Evolutionary conservation across 2,113 vertebrate genomes (phyloP).

Genomic region (Alexandromys fortis): DNA sequence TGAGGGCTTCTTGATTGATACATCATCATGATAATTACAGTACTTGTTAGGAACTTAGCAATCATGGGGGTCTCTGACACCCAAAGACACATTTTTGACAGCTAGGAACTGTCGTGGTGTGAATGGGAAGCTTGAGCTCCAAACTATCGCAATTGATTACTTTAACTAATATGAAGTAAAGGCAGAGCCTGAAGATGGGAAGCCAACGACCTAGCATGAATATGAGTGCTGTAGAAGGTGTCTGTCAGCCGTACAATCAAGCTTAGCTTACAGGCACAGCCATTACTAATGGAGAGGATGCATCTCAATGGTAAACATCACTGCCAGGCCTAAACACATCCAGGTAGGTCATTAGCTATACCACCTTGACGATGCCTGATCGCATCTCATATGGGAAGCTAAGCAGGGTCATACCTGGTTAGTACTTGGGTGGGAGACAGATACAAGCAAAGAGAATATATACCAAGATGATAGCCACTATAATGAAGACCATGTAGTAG

Average conservation of each 20-base stretch:
- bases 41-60: constrained; percentile 67
- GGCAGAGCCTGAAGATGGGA: background rate
- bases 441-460: background rate
- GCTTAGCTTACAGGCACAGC: background rate
- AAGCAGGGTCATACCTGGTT: background rate
- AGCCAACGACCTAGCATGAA: background rate
- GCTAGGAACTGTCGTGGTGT: constrained; percentile 45
- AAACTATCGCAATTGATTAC: constrained; percentile 47
- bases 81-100: constrained; percentile 47
- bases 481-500: background rate
- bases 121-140: constrained; percentile 47
- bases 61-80: constrained; percentile 48
- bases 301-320: background rate
- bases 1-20: constrained; percentile 68
- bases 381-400: background rate
- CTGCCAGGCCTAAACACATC: background rate
- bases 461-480: background rate
- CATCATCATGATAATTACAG: constrained; percentile 73
- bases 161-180: constrained; percentile 47
- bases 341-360: background rate
- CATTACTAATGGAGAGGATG: background rate
- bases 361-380: background rate
- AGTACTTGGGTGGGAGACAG: background rate
- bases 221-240: background rate
- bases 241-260: background rate